Percentiles rank a stretch among this genome's conserved stretches.
Conservation (phyloP, 92 coral and sea anemone genomes). For the Epizoanthus ramosus region DNA sequence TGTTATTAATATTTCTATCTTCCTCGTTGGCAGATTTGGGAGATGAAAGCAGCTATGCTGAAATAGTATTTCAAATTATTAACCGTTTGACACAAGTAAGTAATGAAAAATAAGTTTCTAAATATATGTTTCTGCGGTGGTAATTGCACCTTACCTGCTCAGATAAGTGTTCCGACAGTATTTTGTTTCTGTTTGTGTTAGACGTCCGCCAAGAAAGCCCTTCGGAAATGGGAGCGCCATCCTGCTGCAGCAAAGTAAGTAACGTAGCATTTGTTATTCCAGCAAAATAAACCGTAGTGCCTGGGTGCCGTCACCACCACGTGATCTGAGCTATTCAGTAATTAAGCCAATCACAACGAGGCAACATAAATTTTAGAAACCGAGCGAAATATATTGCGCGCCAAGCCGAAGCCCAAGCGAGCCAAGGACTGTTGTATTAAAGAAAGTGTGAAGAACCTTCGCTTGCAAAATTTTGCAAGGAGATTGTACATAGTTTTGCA, state of each 20-base stretch:
- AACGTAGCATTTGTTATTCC: too few species aligned
- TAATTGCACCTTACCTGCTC: background rate
- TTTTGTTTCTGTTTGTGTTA: slow-evolving; percentile 4
- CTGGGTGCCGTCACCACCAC: too few species aligned
- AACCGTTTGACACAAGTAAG: slow-evolving; percentile 82
- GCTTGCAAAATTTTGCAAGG: too few species aligned
- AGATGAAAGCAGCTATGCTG: slow-evolving; percentile 63
- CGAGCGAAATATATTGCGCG: too few species aligned
- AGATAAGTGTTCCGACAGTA: background rate
- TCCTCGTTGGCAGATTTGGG: slow-evolving; percentile 70
- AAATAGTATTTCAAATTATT: slow-evolving; percentile 75
- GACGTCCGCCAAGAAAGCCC: slow-evolving; percentile 66
- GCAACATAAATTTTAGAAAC: too few species aligned
- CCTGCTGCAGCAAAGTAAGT: slow-evolving; percentile 72
- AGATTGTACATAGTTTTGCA: too few species aligned
- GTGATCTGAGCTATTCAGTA: too few species aligned
- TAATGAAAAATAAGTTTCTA: background rate
- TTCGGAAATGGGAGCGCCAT: slow-evolving; percentile 75
- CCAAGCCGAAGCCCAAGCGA: too few species aligned
- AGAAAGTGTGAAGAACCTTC: too few species aligned
- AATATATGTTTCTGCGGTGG: background rate
- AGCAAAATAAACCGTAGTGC: too few species aligned
- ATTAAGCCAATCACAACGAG: too few species aligned
- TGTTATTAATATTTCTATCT: background rate
- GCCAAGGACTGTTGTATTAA: too few species aligned